These are phyloP conservation scores for Parasteatoda tepidariorum DNA, from an alignment of 1,140 invertebrate species.

Conservation along the genomic window DNA sequence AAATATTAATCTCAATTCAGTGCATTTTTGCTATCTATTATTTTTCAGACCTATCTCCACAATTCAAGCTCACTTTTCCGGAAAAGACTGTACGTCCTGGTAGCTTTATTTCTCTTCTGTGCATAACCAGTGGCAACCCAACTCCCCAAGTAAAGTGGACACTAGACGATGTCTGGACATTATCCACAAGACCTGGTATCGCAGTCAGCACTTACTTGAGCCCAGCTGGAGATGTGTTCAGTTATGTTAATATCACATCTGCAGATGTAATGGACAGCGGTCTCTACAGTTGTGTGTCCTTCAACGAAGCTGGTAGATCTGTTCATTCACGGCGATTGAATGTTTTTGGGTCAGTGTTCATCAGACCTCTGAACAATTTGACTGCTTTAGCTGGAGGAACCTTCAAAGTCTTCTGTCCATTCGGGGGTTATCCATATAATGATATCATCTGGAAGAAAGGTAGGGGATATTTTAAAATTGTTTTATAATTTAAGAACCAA, in stretches of 20 bases:
- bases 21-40: too few relatives aligned
- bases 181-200: conserved; percentile 38
- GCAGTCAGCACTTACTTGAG: conserved; percentile 36
- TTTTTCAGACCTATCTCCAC: neutral
- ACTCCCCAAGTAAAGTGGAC: conserved; percentile 95
- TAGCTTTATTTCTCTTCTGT: conserved; percentile 85
- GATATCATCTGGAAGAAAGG: conserved; percentile 47
- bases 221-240: conserved; percentile 76
- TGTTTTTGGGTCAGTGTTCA: conserved; percentile 63
- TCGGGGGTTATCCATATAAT: conserved; percentile 53
- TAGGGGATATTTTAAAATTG: too few relatives aligned
- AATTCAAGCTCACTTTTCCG: conserved; percentile 1
- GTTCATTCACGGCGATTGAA: conserved; percentile 65
- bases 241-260: conserved; percentile 87
- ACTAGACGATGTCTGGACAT: conserved; percentile 66
- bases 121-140: conserved; percentile 88
- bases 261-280: conserved; percentile 77
- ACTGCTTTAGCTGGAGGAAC: conserved; percentile 45
- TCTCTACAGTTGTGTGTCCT: conserved; percentile 67
- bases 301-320: conserved; percentile 69
- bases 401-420: conserved; percentile 42
- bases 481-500: too few relatives aligned
- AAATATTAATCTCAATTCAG: too few relatives aligned
- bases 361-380: conserved; percentile 69
- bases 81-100: conserved; percentile 85